These are phyloP conservation scores for Bufo gargarizans DNA, from an alignment of 2,113 vertebrate genomes.

Conservation along the genomic window DNA sequence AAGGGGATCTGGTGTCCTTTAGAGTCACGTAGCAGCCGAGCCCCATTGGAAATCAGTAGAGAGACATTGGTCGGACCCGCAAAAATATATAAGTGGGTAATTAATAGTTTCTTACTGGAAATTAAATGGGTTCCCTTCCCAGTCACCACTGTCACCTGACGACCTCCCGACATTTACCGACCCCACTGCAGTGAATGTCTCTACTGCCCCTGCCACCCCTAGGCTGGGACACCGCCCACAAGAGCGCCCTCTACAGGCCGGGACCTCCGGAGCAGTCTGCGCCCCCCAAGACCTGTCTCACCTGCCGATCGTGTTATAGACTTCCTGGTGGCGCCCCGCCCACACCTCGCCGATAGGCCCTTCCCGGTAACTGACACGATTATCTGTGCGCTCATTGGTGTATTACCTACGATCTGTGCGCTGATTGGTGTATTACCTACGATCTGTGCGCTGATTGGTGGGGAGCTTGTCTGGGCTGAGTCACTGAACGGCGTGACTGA, in stretches of 20 bases:
- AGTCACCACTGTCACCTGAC: not conserved
- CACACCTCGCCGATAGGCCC: no score
- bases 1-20: no score
- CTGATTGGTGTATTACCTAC: not conserved
- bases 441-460: no score
- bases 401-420: not conserved
- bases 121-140: not conserved
- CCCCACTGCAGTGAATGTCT: not conserved
- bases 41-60: no score
- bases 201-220: no score
- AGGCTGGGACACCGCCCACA: not conserved
- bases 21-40: no score
- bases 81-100: no score
- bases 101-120: no score
- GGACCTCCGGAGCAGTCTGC: not conserved
- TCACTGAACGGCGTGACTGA: not conserved
- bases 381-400: not conserved
- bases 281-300: not conserved
- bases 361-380: not conserved
- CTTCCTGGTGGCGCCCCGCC: not conserved
- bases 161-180: not conserved
- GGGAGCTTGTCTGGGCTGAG: no score
- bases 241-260: not conserved
- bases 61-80: no score
- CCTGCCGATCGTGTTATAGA: not conserved